Conservation (phyloP, 2,888 invertebrate genomes). For the Elmis aenea region DNA sequence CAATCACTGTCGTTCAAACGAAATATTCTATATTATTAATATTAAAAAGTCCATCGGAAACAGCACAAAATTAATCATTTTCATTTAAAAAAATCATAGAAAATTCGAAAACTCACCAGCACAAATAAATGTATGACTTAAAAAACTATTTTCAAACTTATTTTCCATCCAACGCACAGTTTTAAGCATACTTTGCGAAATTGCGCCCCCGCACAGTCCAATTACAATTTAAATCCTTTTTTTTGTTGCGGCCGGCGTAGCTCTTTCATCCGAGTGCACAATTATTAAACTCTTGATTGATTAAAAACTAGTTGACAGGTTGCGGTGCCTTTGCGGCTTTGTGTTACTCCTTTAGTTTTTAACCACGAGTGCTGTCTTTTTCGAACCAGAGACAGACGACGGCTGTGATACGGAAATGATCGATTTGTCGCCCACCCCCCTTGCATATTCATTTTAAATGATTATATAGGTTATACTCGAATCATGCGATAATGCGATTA, state of each 20-base stretch:
- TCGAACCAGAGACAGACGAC: conserved; percentile 21
- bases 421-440: conserved; percentile 21
- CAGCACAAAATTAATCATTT: too few species aligned
- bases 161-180: neutral
- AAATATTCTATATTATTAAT: too few species aligned
- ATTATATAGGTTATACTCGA: too few species aligned
- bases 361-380: conserved; percentile 27
- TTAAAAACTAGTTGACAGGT: conserved; percentile 33
- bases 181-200: neutral
- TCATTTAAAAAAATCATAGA: too few species aligned
- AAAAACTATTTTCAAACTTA: too few species aligned
- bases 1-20: too few species aligned
- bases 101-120: too few species aligned
- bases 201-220: conserved; percentile 1
- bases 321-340: conserved; percentile 31
- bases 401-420: conserved; percentile 25
- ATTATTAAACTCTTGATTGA: conserved; percentile 35
- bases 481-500: neutral
- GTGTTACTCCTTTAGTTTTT: conserved; percentile 30
- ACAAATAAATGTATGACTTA: too few species aligned
- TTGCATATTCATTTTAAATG: conserved; percentile 14
- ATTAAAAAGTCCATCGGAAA: too few species aligned
- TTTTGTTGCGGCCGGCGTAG: conserved; percentile 3
- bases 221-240: conserved; percentile 28
- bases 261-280: conserved; percentile 21